phyloP scores from a whole-genome alignment of 2,888 invertebrate species.

The Gryllus longicercus region DNA sequence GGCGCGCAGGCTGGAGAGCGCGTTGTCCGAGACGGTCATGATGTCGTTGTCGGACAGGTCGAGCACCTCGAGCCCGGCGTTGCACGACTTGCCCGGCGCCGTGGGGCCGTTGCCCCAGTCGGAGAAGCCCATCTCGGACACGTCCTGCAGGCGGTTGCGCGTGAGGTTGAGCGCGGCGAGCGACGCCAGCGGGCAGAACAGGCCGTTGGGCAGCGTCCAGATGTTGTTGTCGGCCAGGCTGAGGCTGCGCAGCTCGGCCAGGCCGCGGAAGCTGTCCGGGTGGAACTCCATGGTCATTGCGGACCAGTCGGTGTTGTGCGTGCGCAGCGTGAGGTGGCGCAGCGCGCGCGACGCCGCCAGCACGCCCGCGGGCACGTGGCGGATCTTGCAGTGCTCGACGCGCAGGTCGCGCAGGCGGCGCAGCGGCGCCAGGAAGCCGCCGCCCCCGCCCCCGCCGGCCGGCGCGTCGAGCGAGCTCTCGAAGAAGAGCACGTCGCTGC shows the following conservation, averaged over 20 bases:
- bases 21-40: conserved; percentile 65
- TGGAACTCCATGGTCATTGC: conserved; percentile 73
- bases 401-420: conserved; percentile 64
- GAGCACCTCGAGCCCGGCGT: conserved; percentile 63
- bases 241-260: conserved; percentile 43
- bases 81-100: conserved; percentile 63
- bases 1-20: conserved; percentile 65
- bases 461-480: conserved; percentile 57
- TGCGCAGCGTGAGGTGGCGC: conserved; percentile 63
- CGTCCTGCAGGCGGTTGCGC: conserved; percentile 73
- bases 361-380: conserved; percentile 67
- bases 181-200: conserved; percentile 66
- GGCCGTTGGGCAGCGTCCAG: conserved; percentile 43
- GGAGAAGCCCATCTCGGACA: conserved; percentile 69
- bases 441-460: conserved; percentile 42
- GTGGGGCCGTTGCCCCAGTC: conserved; percentile 59
- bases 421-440: conserved; percentile 56
- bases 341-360: conserved; percentile 65
- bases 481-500: conserved; percentile 70
- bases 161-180: conserved; percentile 69
- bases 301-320: conserved; percentile 77
- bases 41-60: conserved; percentile 75
- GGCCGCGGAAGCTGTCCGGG: conserved; percentile 55
- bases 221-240: conserved; percentile 45
- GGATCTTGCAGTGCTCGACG: conserved; percentile 74